These are phyloP conservation scores for Myathropa florea DNA, from an alignment of 2,888 invertebrate genomes.

Conservation along the genomic window DNA sequence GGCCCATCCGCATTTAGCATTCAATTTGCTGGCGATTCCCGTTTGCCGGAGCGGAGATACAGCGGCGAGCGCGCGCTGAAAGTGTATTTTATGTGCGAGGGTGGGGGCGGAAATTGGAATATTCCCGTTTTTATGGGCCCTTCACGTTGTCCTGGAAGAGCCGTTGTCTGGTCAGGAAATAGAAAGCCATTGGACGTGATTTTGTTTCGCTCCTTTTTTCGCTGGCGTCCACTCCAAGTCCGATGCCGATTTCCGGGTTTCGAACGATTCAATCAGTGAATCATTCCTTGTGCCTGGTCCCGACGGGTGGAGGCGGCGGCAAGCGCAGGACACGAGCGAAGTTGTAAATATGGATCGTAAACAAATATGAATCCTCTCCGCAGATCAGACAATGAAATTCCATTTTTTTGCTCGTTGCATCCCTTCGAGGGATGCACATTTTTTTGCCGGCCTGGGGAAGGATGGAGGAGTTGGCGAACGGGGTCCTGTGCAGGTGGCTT, in stretches of 20 bases:
- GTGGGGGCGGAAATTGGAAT: constrained; percentile 53
- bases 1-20: constrained; percentile 50
- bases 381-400: constrained; percentile 17
- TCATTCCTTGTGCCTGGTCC: constrained; percentile 1
- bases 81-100: constrained; percentile 58
- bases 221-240: not conserved
- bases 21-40: constrained; percentile 61
- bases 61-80: constrained; percentile 16
- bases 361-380: constrained; percentile 45
- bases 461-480: not conserved
- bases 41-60: not conserved
- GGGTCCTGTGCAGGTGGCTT: not conserved
- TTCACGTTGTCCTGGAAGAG: constrained; percentile 27
- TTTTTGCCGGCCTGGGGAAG: not conserved
- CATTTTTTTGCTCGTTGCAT: not conserved
- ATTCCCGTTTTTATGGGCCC: constrained; percentile 24
- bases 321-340: not conserved
- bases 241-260: not conserved
- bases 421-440: not conserved
- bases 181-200: constrained; percentile 50
- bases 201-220: not conserved
- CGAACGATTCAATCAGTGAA: constrained; percentile 19
- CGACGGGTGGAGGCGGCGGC: not conserved
- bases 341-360: constrained; percentile 48
- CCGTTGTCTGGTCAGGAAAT: constrained; percentile 55